Percentiles rank a stretch among this genome's conserved stretches.
Conservation (phyloP, 1,140 invertebrate genomes). For the Drosophila kurseongensis region DNA sequence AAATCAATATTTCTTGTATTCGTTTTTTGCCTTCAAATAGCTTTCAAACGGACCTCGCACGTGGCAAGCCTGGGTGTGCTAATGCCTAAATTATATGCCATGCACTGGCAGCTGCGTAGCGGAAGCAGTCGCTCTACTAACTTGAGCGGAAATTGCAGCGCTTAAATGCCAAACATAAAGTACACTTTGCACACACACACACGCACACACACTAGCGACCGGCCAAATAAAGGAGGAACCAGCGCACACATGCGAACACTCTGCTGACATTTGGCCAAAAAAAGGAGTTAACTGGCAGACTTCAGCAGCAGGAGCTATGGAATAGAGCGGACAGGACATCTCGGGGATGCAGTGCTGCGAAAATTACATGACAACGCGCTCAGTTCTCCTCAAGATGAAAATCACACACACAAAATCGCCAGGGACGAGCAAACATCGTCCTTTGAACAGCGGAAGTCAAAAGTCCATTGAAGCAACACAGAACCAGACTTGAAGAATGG, state of each 20-base stretch:
- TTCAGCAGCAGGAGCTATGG: conserved; percentile 26
- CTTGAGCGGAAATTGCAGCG: conserved; percentile 78
- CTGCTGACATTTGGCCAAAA: conserved; percentile 62
- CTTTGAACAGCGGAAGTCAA: conserved; percentile 63
- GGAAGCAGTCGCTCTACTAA: conserved; percentile 76
- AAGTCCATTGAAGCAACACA: conserved; percentile 60
- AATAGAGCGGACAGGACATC: conserved; percentile 35
- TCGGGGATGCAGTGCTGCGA: conserved; percentile 38
- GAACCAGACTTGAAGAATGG: conserved; percentile 20
- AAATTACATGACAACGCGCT: conserved; percentile 76
- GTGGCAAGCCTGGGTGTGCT: conserved; percentile 51
- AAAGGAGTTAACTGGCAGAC: conserved; percentile 38
- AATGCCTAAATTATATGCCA: conserved; percentile 79
- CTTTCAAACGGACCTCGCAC: conserved; percentile 12
- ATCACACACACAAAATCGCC: conserved; percentile 18
- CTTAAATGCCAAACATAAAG: conserved; percentile 79
- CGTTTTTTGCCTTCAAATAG: background rate
- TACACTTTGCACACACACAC: conserved; percentile 44
- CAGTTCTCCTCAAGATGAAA: conserved; percentile 53
- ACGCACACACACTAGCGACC: conserved; percentile 3
- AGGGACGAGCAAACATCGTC: conserved; percentile 51
- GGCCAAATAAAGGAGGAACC: conserved; percentile 44
- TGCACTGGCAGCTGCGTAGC: conserved; percentile 66
- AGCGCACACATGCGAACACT: conserved; percentile 22
- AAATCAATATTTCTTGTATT: background rate